Evolutionary conservation across 1,140 invertebrate species (phyloP).

Genomic region (Chelonus insularis): DNA sequence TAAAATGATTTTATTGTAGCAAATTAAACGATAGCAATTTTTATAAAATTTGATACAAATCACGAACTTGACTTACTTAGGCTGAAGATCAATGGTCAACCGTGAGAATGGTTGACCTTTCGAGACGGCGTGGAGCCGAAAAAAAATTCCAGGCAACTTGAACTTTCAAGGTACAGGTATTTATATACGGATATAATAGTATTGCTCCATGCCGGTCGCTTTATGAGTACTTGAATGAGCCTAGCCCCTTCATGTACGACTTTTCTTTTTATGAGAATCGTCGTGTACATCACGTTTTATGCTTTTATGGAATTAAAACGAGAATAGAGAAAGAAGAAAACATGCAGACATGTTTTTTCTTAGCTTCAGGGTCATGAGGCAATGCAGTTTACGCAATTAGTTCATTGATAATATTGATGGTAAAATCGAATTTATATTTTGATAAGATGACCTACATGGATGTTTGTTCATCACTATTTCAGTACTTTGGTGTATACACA

Average conservation of each 20-base stretch:
- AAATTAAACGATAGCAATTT: too few species aligned
- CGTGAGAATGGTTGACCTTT: constrained; percentile 1
- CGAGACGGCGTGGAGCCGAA: neutral
- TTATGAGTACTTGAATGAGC: constrained; percentile 6
- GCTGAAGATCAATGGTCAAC: neutral
- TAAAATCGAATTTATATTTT: neutral
- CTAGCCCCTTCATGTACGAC: neutral
- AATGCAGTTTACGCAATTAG: too few species aligned
- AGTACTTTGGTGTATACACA: too few species aligned
- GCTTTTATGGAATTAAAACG: constrained; percentile 14
- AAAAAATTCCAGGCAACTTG: constrained; percentile 4
- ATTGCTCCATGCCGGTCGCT: neutral
- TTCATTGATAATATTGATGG: neutral
- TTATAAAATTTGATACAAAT: neutral
- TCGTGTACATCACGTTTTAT: constrained; percentile 6
- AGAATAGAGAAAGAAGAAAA: neutral
- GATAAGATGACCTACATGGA: neutral
- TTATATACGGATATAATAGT: neutral
- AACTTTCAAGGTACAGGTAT: neutral
- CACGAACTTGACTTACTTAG: neutral
- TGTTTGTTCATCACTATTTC: constrained; percentile 2
- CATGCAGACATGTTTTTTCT: neutral
- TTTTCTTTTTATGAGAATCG: neutral
- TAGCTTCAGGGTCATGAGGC: neutral
- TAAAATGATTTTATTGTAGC: too few species aligned